phyloP scores from a whole-genome alignment of 2,113 vertebrate genomes.

The Zootoca vivipara region DNA sequence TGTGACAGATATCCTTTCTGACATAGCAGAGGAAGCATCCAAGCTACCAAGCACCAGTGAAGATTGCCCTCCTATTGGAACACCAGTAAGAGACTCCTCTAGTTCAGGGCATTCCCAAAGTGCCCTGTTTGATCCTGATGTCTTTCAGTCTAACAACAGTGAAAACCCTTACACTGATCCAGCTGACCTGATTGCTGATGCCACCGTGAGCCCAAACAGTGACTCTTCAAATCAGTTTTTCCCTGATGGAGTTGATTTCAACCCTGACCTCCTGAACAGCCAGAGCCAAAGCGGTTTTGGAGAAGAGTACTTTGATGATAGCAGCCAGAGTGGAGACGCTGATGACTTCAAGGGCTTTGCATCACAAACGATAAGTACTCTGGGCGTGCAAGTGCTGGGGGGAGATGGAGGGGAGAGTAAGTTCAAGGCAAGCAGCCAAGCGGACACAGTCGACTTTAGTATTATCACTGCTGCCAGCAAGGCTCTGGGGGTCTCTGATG shows the following conservation, averaged over 20 bases:
- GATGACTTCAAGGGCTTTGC: conserved; percentile 92
- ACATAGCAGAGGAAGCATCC: conserved; percentile 93
- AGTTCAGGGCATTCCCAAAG: conserved; percentile 95
- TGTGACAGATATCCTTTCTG: conserved; percentile 95
- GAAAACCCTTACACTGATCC: conserved; percentile 95
- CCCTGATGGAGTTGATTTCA: conserved; percentile 92
- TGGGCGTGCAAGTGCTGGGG: conserved; percentile 79
- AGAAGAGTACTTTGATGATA: conserved; percentile 93
- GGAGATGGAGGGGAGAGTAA: conserved; percentile 77
- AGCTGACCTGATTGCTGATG: conserved; percentile 93
- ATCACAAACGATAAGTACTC: conserved; percentile 78
- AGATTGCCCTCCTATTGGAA: conserved; percentile 90
- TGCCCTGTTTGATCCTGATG: conserved; percentile 93
- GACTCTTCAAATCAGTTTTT: conserved; percentile 95
- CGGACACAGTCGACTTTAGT: conserved; percentile 82
- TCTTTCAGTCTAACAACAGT: conserved; percentile 91
- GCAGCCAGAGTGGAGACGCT: conserved; percentile 92
- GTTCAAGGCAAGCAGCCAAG: conserved; percentile 75
- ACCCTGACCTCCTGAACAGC: conserved; percentile 90
- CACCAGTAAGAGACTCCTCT: conserved; percentile 94
- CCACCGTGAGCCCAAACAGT: conserved; percentile 90
- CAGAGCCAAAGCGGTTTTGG: conserved; percentile 87
- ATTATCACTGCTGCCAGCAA: conserved; percentile 81
- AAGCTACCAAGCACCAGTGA: conserved; percentile 84
- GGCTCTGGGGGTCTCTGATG: conserved; percentile 83